Percentiles rank a stretch among this genome's conserved stretches.
Evolutionary conservation across 2,888 invertebrate species (phyloP).

Genomic region (Miltochrista miniata): DNA sequence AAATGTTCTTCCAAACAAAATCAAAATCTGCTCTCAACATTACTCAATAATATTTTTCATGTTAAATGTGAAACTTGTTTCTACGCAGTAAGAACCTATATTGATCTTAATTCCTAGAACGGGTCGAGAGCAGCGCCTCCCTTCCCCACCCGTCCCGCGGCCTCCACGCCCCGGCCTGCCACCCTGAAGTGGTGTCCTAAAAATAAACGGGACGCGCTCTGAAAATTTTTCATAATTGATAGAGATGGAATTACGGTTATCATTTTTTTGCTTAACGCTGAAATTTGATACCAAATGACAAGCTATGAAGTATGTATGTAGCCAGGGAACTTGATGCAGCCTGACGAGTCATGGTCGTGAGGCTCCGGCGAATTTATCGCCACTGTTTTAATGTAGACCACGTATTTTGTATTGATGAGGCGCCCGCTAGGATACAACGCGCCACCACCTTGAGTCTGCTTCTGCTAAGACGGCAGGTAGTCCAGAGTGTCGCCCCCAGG

Average conservation of each 20-base stretch:
- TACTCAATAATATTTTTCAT: neutral
- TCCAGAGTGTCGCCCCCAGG: too few relatives aligned
- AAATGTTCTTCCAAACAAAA: too few relatives aligned
- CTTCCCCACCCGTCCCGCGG: neutral
- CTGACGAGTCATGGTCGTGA: too few relatives aligned
- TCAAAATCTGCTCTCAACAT: neutral
- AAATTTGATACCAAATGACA: too few relatives aligned
- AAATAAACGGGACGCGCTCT: slow-evolving; percentile 3
- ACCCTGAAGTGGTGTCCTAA: slow-evolving; percentile 3
- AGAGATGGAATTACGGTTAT: neutral
- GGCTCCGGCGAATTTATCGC: too few relatives aligned
- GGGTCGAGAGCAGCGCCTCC: slow-evolving; percentile 7
- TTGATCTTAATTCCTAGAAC: slow-evolving; percentile 20
- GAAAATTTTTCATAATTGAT: neutral
- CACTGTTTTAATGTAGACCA: too few relatives aligned
- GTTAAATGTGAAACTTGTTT: neutral
- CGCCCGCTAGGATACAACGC: too few relatives aligned
- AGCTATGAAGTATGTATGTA: too few relatives aligned
- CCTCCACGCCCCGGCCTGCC: neutral
- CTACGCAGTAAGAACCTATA: slow-evolving; percentile 6
- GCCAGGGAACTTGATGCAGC: too few relatives aligned
- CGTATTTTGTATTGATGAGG: too few relatives aligned
- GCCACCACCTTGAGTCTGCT: too few relatives aligned
- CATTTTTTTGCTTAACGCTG: neutral
- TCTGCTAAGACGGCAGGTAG: too few relatives aligned